Base-by-base conservation (phyloP, 2,888 invertebrate genomes). In the Aelia acuminata region DNA sequence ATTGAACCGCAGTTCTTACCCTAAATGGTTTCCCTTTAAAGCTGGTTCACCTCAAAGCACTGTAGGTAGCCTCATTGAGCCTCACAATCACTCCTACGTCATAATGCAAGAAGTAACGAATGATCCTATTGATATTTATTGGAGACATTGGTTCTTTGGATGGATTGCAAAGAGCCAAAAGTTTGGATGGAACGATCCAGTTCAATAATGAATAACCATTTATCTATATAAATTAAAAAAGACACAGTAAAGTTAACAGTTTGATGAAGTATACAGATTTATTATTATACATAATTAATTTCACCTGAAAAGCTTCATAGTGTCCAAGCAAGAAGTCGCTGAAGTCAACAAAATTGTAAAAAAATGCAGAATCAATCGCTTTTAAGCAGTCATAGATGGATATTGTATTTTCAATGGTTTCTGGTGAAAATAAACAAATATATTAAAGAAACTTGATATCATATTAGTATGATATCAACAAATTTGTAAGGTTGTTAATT, bases 141-240 rank as follows among this genome's bases (percentile, higher is more conserved):
- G 97, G 96, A 1, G 86, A 88, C 31, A 88, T 53, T n/a, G 53
- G 5, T 47, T 89, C 88, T 8, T 88, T 86, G 93, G 98, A 97
- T 1, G 99, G 99, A 0, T 99, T 99, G 92, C 98, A 99, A 93
- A 99, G 99, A 3, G 99, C 99, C 88, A 99, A 94, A 93, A 98
- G 97, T 93, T 99, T 99, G 90, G 96, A 96, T 7, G 99, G 99
- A 57, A 99, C 94, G 91, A 99, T 97, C 99, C 99, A 99, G 93
- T 99, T 99, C 89, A 99, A 94, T 92, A 99, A 99, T 31, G 87
- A 87, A 48, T 99, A 99, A 92, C 98, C 98, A 93, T 99, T 98
- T 31, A 89, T 70, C 89, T 88, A 10, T 20, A 57, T 31, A 22
- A 31, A 39, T 43, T 39, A 26, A 84, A 47, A 84, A 26, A 84